Conservation (phyloP, 2,797 vertebrate species). For the Chrosomus eos region DNA sequence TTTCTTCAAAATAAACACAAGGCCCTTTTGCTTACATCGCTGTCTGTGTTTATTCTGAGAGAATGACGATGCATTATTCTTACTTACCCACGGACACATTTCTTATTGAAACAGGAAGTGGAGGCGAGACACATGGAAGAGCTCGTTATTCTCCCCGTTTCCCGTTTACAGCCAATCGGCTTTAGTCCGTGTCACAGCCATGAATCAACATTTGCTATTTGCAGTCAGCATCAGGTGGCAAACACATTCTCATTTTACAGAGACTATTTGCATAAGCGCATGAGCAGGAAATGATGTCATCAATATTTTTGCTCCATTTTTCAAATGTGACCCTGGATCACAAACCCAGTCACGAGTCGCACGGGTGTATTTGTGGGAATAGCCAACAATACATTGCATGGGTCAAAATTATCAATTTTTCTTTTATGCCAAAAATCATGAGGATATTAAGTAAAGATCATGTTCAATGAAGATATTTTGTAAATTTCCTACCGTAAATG, state of each 20-base stretch:
- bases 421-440: too few species aligned
- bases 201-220: conserved; percentile 21
- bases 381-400: too few species aligned
- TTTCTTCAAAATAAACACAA: not conserved
- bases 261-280: not conserved
- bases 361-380: too few species aligned
- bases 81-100: not conserved
- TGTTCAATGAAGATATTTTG: too few species aligned
- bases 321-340: too few species aligned
- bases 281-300: not conserved
- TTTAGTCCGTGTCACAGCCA: not conserved
- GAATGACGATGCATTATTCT: not conserved
- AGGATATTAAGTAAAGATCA: too few species aligned
- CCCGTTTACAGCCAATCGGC: conserved; percentile 8
- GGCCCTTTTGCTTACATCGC: too few species aligned
- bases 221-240: not conserved
- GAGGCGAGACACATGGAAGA: not conserved
- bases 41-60: not conserved
- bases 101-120: conserved; percentile 4
- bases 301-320: not conserved
- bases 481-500: too few species aligned
- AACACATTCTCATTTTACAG: not conserved
- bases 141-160: not conserved
- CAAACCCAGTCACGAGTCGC: too few species aligned
- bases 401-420: too few species aligned